A percentile compares a stretch with the other conserved stretches of the same genome.
Conservation (phyloP, 2,797 vertebrate species). For the Acanthurus lineatus region DNA sequence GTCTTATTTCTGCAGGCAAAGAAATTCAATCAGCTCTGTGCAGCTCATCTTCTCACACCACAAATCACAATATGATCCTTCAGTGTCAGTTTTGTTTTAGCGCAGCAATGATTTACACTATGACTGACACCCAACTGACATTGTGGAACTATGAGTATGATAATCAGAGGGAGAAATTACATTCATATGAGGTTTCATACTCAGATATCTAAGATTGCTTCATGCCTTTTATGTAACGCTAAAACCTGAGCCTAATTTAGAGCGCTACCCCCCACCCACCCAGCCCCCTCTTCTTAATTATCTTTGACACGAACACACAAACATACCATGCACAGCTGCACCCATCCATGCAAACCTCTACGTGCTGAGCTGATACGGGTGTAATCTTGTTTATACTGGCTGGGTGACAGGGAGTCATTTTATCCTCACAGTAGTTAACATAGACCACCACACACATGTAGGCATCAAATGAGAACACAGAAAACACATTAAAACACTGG, state of each 20-base stretch:
- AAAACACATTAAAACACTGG: slow-evolving; percentile 28
- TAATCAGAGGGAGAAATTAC: slow-evolving; percentile 8
- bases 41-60: slow-evolving; percentile 16
- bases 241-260: slow-evolving; percentile 2
- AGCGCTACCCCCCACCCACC: neutral
- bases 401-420: slow-evolving; percentile 39
- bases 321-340: slow-evolving; percentile 21
- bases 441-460: slow-evolving; percentile 10
- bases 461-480: slow-evolving; percentile 27
- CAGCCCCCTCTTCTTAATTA: neutral
- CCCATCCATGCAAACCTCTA: slow-evolving; percentile 28
- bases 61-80: slow-evolving; percentile 18
- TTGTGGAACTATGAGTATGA: neutral
- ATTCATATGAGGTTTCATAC: neutral
- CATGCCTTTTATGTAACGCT: neutral
- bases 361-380: slow-evolving; percentile 27
- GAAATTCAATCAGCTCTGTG: slow-evolving; percentile 7
- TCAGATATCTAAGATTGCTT: slow-evolving; percentile 10
- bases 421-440: slow-evolving; percentile 38
- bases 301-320: slow-evolving; percentile 29
- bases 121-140: neutral
- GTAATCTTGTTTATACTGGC: slow-evolving; percentile 48
- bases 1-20: slow-evolving; percentile 18
- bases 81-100: slow-evolving; percentile 13
- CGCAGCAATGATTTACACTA: neutral